These are phyloP conservation scores for Notothenia rossii DNA, from an alignment of 2,113 vertebrate genomes.

Conservation along the genomic window DNA sequence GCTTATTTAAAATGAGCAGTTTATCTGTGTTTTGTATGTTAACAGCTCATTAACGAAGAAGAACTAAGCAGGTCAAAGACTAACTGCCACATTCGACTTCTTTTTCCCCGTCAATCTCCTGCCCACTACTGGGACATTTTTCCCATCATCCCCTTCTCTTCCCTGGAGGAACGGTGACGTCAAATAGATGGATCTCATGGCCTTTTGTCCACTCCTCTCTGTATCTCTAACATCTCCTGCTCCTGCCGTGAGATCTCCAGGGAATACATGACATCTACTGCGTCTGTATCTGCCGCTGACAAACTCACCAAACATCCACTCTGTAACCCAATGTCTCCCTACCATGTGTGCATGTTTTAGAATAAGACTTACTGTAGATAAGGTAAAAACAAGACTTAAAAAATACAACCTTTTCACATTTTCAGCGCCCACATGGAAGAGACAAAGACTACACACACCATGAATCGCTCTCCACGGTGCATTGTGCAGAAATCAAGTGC, in stretches of 20 bases:
- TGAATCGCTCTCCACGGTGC: no score
- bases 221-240: constrained; percentile 17
- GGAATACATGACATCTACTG: constrained; percentile 42
- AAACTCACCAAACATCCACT: not conserved
- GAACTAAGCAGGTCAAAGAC: not conserved
- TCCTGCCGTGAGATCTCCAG: constrained; percentile 36
- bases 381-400: no score
- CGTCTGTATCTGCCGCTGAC: not conserved
- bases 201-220: constrained; percentile 1
- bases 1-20: no score
- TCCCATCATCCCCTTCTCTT: constrained; percentile 8
- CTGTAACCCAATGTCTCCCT: not conserved
- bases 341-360: no score
- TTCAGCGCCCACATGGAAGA: no score
- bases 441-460: no score
- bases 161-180: constrained; percentile 28
- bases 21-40: not conserved
- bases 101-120: constrained; percentile 8
- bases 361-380: no score
- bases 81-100: constrained; percentile 23
- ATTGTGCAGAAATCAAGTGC: no score
- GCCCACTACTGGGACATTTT: constrained; percentile 23
- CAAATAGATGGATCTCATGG: constrained; percentile 25
- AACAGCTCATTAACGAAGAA: constrained; percentile 3
- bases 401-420: no score